These are phyloP conservation scores for Otocyon megalotis DNA, from an alignment of 2,113 vertebrate species.

Conservation along the genomic window DNA sequence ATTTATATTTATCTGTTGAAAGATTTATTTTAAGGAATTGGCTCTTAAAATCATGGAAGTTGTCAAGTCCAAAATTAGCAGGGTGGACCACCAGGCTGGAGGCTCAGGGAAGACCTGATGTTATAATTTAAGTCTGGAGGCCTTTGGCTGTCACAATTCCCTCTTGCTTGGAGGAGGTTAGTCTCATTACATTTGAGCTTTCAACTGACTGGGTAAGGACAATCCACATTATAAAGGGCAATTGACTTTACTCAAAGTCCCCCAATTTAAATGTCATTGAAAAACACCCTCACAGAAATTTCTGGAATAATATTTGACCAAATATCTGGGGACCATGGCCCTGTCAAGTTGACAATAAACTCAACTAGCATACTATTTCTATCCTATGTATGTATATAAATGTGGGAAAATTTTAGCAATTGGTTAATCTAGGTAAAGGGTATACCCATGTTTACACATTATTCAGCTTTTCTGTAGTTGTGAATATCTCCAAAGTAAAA, in stretches of 20 bases:
- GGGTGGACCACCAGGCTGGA: neutral
- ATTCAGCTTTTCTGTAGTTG: neutral
- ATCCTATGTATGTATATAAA: neutral
- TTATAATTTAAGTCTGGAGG: neutral
- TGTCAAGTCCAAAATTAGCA: neutral
- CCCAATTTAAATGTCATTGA: neutral
- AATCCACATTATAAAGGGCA: neutral
- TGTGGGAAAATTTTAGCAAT: neutral
- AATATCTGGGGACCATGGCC: neutral
- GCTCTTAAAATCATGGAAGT: neutral
- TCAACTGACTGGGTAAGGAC: neutral
- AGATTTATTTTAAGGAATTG: neutral
- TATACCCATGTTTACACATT: neutral
- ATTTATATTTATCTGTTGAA: neutral
- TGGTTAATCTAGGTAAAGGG: neutral
- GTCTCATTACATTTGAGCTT: neutral
- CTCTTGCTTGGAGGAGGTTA: neutral
- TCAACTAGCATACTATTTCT: neutral
- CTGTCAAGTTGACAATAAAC: neutral
- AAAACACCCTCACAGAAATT: neutral
- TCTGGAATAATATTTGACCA: neutral
- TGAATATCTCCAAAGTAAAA: neutral
- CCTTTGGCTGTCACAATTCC: neutral
- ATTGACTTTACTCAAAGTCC: neutral
- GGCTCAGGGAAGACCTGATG: neutral